A percentile compares a stretch with the other conserved stretches of the same genome.
Evolutionary conservation across 2,797 vertebrate genomes (phyloP).

Genomic region (Petrocephalus schoutedeni): DNA sequence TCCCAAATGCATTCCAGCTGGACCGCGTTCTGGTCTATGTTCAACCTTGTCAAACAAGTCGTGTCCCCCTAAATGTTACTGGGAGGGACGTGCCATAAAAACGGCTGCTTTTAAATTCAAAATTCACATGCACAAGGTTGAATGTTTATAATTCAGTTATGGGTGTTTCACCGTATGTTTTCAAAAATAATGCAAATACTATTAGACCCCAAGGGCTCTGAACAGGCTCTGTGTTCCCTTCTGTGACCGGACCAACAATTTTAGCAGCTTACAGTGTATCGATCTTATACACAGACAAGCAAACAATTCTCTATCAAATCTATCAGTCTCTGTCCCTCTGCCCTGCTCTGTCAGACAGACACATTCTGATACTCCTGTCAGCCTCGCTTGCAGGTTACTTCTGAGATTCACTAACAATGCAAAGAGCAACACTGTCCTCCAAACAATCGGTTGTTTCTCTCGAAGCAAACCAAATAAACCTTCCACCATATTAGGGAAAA

Average conservation of each 20-base stretch:
- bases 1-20: slow-evolving; percentile 42
- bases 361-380: neutral
- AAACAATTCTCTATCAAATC: neutral
- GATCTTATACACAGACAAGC: neutral
- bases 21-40: slow-evolving; percentile 36
- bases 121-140: neutral
- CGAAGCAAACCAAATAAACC: neutral
- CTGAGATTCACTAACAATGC: neutral
- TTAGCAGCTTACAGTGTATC: neutral
- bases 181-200: neutral
- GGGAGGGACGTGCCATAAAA: slow-evolving; percentile 14
- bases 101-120: neutral
- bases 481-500: neutral
- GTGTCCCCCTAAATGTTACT: slow-evolving; percentile 36
- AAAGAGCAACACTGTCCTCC: neutral
- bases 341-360: neutral
- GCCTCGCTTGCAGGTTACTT: neutral
- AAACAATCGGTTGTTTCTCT: slow-evolving; percentile 1
- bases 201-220: neutral
- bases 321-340: neutral
- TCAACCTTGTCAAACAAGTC: slow-evolving; percentile 45
- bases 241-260: neutral
- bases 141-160: neutral
- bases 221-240: neutral
- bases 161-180: neutral